phyloP scores from a whole-genome alignment of 2,113 vertebrate species.

The Dicaeum eximium region DNA sequence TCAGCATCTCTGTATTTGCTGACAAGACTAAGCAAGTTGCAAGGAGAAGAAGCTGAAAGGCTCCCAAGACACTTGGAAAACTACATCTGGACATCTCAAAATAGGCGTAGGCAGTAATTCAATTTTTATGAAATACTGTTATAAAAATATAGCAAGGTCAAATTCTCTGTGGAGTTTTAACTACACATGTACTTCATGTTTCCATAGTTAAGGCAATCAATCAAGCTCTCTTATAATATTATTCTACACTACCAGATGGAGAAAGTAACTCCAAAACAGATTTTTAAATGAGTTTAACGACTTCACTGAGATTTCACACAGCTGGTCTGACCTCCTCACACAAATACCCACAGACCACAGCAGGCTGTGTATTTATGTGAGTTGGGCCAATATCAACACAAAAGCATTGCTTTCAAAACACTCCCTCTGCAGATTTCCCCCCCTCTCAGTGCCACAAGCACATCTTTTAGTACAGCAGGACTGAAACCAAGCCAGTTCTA shows the following conservation, averaged over 20 bases:
- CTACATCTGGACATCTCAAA: constrained; percentile 16
- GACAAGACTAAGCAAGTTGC: not conserved
- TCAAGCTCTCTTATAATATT: not conserved
- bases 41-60: not conserved
- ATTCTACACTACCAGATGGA: not conserved
- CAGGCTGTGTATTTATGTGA: not conserved
- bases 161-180: not conserved
- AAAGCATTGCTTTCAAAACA: not conserved
- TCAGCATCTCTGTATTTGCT: not conserved
- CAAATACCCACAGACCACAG: not conserved
- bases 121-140: not conserved
- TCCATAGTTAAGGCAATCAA: not conserved
- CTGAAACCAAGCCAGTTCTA: not conserved
- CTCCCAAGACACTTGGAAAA: not conserved
- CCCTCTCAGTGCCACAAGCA: not conserved
- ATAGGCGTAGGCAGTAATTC: not conserved
- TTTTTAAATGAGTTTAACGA: not conserved
- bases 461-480: not conserved
- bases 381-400: not conserved
- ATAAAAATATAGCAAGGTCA: not conserved
- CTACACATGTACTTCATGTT: not conserved
- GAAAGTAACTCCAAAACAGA: not conserved
- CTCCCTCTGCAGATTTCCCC: not conserved
- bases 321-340: constrained; percentile 1
- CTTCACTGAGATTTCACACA: not conserved